These are phyloP conservation scores for Arctopsyche grandis DNA, from an alignment of 1,140 invertebrate species.

Conservation along the genomic window DNA sequence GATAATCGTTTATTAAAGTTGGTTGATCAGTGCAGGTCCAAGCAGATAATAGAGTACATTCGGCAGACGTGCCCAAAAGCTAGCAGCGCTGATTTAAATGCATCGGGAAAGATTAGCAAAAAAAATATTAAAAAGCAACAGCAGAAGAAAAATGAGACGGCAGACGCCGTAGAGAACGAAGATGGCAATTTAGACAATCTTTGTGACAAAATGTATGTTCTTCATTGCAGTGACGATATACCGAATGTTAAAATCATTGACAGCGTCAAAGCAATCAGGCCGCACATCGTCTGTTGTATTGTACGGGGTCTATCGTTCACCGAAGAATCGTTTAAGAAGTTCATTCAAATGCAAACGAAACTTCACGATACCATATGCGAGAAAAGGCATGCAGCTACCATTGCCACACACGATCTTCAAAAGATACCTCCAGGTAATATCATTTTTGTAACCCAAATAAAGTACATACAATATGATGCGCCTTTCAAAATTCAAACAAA, in stretches of 20 bases:
- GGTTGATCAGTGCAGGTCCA: slow-evolving; percentile 75
- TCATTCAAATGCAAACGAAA: slow-evolving; percentile 83
- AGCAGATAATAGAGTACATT: slow-evolving; percentile 76
- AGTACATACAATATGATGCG: too few species aligned
- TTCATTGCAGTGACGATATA: slow-evolving; percentile 69
- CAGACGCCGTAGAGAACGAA: slow-evolving; percentile 53
- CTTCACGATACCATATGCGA: slow-evolving; percentile 83
- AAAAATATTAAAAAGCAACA: slow-evolving; percentile 63
- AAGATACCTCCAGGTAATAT: slow-evolving; percentile 68
- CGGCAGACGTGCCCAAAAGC: slow-evolving; percentile 69
- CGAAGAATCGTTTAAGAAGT: slow-evolving; percentile 76
- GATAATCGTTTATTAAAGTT: slow-evolving; percentile 79
- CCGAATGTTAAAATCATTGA: slow-evolving; percentile 68
- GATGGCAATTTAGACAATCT: slow-evolving; percentile 55
- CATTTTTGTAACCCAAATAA: not conserved
- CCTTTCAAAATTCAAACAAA: too few species aligned
- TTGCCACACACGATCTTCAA: slow-evolving; percentile 83
- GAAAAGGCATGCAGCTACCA: slow-evolving; percentile 80
- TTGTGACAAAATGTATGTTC: slow-evolving; percentile 60
- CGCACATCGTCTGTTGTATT: slow-evolving; percentile 79
- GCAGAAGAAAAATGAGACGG: slow-evolving; percentile 53
- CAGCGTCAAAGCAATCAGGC: slow-evolving; percentile 70
- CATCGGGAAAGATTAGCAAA: slow-evolving; percentile 52
- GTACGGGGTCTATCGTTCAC: slow-evolving; percentile 74
- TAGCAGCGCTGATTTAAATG: slow-evolving; percentile 57